Evolutionary conservation across 2,797 vertebrate genomes (phyloP), one percentile per base, ranked within the genome.

Genomic region (Acanthiza pusilla): DNA sequence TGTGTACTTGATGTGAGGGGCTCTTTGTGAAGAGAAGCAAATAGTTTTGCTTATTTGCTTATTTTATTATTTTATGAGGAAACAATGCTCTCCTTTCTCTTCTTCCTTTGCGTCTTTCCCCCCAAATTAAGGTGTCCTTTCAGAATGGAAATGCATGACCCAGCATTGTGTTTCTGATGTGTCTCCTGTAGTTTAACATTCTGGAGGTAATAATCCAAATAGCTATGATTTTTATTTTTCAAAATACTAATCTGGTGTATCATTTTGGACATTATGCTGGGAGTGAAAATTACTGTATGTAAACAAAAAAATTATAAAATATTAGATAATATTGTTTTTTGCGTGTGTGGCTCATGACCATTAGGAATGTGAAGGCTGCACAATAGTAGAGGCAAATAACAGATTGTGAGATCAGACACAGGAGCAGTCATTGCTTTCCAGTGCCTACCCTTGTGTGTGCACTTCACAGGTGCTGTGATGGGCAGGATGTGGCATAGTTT

Each of bases 1-100:
- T 91, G 78, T 88, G 91, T 94, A 87, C 87, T 93, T 86, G 80
- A 20, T 93, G 21, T 13, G 53, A 91, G 67, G 62, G 71, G 42
- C 74, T 77, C 77, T 95, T 89, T 91, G 74, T 89, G 87, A 95
- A 83, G 51, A 68, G 75, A 93, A 86, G 72, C 90, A 85, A 97
- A 76, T 91, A 79, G 65, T 94, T 95, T 94, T 94, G 91, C 91
- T 89, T 96, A 72, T 96, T 86, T 78, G 71, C 27, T 95, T 91
- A 81, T 97, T 97, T 92, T 86, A 54, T 94, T 93, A 88, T 96
- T 97, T 97, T 63, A 61, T 5, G 7, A 72, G 67, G 53, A 67
- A 85, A 53, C 54, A 77, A 38, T 61, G n/a, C 11, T 27, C 16
- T 90, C 66, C 51, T 82, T 88, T 71, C 51, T 89, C 32, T 72